These are phyloP conservation scores for Artemisiospiza belli DNA, from an alignment of 2,113 vertebrate genomes.

Conservation along the genomic window DNA sequence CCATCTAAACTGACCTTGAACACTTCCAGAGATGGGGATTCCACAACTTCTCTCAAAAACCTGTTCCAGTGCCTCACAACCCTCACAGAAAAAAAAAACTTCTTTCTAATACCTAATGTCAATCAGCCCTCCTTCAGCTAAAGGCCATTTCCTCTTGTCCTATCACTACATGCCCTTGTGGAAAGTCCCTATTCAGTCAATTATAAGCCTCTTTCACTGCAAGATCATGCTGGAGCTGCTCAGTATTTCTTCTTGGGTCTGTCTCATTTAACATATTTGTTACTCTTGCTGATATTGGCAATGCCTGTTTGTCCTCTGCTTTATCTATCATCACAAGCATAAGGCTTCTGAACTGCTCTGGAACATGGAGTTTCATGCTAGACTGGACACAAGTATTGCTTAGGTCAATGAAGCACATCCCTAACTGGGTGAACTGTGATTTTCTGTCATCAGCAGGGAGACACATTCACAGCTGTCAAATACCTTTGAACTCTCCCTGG, in stretches of 20 bases:
- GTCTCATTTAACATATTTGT: neutral
- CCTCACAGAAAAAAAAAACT: neutral
- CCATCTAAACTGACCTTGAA: neutral
- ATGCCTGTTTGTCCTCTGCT: neutral
- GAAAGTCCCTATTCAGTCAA: neutral
- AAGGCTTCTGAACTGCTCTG: neutral
- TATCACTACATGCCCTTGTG: neutral
- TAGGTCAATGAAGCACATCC: neutral
- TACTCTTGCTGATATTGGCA: neutral
- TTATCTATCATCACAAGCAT: neutral
- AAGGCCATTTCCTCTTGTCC: neutral
- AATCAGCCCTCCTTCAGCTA: fast-evolving
- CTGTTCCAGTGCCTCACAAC: neutral
- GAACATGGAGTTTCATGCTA: neutral
- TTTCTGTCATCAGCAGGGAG: neutral
- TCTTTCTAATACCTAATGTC: neutral
- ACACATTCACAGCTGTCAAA: neutral
- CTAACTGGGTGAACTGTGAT: neutral
- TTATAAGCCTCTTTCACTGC: neutral
- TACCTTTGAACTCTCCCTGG: neutral
- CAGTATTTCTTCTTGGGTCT: neutral
- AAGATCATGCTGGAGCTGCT: neutral
- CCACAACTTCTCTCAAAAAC: neutral
- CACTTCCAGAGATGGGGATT: neutral
- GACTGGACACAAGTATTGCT: neutral